These are phyloP conservation scores for cat (Felis catus) DNA, from an alignment of 2,113 vertebrate genomes.

Conservation along the genomic window DNA sequence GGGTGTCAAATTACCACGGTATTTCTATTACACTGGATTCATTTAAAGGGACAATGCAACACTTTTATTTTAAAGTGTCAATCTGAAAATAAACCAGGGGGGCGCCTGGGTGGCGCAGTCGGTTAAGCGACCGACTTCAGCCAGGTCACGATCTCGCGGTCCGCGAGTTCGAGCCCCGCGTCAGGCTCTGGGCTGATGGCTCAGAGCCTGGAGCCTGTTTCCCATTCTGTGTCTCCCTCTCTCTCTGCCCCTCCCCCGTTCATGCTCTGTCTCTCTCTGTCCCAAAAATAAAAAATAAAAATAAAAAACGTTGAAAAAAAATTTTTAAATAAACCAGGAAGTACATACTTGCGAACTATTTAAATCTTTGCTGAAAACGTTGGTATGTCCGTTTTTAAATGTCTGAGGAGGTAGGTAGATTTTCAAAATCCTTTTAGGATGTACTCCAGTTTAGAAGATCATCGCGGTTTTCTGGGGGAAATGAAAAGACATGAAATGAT, in stretches of 20 bases:
- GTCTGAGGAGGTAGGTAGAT: background rate
- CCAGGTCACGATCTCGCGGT: no score
- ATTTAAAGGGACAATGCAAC: background rate
- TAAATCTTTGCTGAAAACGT: conserved; percentile 14
- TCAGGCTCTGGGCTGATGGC: no score
- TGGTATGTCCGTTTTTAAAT: background rate
- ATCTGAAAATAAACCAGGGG: conserved; percentile 3
- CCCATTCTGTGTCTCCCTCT: no score
- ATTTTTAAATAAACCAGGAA: conserved; percentile 27
- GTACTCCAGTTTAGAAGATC: background rate
- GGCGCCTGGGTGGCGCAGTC: no score
- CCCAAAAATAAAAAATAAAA: no score
- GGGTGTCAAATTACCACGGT: background rate
- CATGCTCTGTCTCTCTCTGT: no score
- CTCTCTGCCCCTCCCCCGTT: no score
- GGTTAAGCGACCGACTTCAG: no score
- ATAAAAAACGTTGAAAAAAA: no score
- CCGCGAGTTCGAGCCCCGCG: no score
- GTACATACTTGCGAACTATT: background rate
- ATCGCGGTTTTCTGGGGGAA: background rate
- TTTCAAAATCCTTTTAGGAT: conserved; percentile 6
- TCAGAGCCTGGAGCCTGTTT: no score
- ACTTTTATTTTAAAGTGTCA: conserved; percentile 38
- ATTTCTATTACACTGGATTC: background rate
- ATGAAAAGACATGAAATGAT: background rate